These are phyloP conservation scores for Balaenoptera acutorostrata DNA, from an alignment of 2,113 vertebrate genomes.

Conservation along the genomic window DNA sequence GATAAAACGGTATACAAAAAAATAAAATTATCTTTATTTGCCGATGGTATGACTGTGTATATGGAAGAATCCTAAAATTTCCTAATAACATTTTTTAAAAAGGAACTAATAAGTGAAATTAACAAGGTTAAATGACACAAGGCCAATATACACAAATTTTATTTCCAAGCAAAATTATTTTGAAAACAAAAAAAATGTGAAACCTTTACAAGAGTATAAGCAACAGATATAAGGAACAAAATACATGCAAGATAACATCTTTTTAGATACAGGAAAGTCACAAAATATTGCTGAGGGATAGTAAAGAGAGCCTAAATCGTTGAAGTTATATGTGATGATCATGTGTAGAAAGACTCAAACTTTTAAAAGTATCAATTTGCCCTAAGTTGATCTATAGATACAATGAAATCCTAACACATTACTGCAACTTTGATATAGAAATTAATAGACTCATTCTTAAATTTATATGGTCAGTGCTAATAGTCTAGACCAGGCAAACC, in stretches of 20 bases:
- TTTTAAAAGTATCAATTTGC: not conserved
- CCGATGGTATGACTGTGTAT: not conserved
- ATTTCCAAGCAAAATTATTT: not conserved
- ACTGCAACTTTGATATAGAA: not conserved
- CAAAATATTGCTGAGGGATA: not conserved
- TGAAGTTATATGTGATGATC: not conserved
- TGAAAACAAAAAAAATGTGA: not conserved
- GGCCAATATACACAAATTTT: not conserved
- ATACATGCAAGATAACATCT: not conserved
- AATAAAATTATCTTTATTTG: not conserved
- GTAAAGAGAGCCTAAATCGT: not conserved
- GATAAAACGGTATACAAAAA: not conserved
- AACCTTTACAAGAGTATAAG: not conserved
- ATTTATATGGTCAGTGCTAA: not conserved
- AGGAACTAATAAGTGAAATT: not conserved
- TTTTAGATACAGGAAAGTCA: not conserved
- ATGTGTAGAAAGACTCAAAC: not conserved
- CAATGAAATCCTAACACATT: not conserved
- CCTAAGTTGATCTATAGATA: not conserved
- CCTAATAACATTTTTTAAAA: not conserved
- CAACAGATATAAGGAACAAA: not conserved
- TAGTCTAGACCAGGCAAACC: not conserved
- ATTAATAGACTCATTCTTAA: not conserved
- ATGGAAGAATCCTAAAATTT: not conserved
- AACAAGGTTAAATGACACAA: not conserved